phyloP scores from a whole-genome alignment of 2,888 invertebrate species.

The Parnassius orleans region DNA sequence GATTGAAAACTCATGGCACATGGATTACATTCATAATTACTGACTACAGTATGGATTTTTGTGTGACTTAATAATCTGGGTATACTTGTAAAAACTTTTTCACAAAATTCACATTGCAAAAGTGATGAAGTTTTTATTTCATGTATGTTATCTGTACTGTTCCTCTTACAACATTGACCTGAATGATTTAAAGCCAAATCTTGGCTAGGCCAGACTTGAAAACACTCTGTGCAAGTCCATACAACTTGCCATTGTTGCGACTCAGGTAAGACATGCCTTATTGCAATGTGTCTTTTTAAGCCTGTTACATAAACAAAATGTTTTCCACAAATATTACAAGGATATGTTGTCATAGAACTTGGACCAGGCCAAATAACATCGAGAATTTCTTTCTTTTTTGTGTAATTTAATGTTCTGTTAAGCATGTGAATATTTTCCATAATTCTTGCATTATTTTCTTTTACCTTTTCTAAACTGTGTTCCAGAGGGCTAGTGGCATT shows the following conservation, averaged over 20 bases:
- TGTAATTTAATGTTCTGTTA: conserved; percentile 68
- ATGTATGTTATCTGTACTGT: conserved; percentile 50
- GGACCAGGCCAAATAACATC: conserved; percentile 57
- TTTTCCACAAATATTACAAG: conserved; percentile 70
- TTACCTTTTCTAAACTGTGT: conserved; percentile 69
- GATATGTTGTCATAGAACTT: conserved; percentile 58
- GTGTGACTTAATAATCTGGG: conserved; percentile 66
- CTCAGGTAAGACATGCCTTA: conserved; percentile 57
- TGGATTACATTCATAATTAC: conserved; percentile 84
- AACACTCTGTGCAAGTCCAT: conserved; percentile 74
- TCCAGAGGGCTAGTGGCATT: conserved; percentile 56
- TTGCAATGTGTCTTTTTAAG: conserved; percentile 61
- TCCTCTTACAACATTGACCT: conserved; percentile 54
- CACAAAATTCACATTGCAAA: conserved; percentile 70
- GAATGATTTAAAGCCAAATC: conserved; percentile 63
- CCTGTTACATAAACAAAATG: conserved; percentile 74
- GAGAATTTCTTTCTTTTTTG: conserved; percentile 68
- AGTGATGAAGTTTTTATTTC: conserved; percentile 73
- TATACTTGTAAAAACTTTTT: conserved; percentile 72
- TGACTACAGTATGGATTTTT: conserved; percentile 81
- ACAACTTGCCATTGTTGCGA: conserved; percentile 69
- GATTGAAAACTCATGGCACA: conserved; percentile 61
- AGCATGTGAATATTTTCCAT: conserved; percentile 75
- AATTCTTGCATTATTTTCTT: conserved; percentile 72
- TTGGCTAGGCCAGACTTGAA: conserved; percentile 72